These are phyloP conservation scores for Macrophya annulata DNA, from an alignment of 2,888 invertebrate species.

Conservation along the genomic window DNA sequence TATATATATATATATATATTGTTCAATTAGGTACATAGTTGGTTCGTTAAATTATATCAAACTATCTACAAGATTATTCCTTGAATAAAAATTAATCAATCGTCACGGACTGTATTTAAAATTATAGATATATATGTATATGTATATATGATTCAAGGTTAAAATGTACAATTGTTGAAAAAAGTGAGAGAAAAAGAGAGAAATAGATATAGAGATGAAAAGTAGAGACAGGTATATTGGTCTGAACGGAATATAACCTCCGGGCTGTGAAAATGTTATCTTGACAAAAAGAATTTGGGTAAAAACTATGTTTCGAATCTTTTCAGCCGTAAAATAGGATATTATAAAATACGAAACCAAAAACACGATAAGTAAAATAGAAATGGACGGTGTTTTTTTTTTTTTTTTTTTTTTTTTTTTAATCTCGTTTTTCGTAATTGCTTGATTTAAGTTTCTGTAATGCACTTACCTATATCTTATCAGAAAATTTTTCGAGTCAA, in stretches of 20 bases:
- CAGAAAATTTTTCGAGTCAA: not conserved
- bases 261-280: not conserved
- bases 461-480: not conserved
- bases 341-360: not conserved
- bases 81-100: not conserved
- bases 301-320: not conserved
- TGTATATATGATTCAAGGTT: not conserved
- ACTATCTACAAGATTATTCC: not conserved
- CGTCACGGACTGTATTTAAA: not conserved
- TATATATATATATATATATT: too few species aligned
- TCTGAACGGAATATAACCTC: too few species aligned
- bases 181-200: not conserved
- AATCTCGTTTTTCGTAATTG: not conserved
- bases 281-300: not conserved
- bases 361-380: not conserved
- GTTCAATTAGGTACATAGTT: too few species aligned
- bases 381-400: not conserved
- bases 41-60: not conserved
- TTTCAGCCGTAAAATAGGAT: not conserved
- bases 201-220: too few species aligned
- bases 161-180: not conserved
- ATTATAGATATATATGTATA: too few species aligned
- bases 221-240: too few species aligned
- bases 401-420: not conserved
- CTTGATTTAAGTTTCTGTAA: conserved; percentile 2